These are phyloP conservation scores for Cyprinodon diabolis DNA, from an alignment of 2,797 vertebrate species.

Conservation along the genomic window DNA sequence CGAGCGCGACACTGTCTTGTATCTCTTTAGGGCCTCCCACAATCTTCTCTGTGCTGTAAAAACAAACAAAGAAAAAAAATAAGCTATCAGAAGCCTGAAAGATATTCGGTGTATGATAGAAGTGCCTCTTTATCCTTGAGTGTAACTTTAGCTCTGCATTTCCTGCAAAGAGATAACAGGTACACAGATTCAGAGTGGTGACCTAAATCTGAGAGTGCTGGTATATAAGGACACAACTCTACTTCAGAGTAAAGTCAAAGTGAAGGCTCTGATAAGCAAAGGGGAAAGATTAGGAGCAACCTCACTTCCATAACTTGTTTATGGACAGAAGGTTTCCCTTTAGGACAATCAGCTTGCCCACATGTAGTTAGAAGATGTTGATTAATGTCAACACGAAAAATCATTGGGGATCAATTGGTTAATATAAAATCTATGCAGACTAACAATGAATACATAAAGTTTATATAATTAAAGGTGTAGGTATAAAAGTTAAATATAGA, in stretches of 20 bases:
- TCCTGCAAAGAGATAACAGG: background rate
- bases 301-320: background rate
- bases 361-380: background rate
- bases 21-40: slow-evolving; percentile 81
- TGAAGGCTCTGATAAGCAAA: background rate
- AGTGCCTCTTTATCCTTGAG: background rate
- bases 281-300: background rate
- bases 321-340: background rate
- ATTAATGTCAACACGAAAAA: background rate
- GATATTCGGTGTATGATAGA: too few relatives aligned
- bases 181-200: background rate
- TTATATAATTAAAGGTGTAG: too few relatives aligned
- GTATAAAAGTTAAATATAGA: background rate
- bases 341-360: background rate
- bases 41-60: slow-evolving; percentile 84
- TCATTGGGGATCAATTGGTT: background rate
- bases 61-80: background rate
- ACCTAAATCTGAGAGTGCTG: background rate
- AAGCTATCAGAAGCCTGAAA: background rate
- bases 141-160: background rate
- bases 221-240: background rate
- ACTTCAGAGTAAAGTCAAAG: background rate
- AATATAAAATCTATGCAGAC: background rate
- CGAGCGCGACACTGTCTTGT: slow-evolving; percentile 70
- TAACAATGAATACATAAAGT: too few relatives aligned